Base-by-base conservation (phyloP, 2,113 vertebrate species). In the Dicaeum eximium region DNA sequence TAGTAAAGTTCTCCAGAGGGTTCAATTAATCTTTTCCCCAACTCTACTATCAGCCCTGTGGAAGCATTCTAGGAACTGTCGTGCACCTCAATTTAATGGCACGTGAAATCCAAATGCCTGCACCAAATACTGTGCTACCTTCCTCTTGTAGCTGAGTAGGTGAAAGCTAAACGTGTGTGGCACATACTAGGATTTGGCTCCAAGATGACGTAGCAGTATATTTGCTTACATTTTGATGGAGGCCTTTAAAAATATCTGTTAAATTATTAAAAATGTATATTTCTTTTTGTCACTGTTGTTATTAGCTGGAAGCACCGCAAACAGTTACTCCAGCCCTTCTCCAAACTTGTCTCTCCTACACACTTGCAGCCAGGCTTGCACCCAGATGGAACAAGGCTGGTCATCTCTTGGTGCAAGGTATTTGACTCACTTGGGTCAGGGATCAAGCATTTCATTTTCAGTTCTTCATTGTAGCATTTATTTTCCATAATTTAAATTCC, bases 351-450 rank as follows among this genome's bases (percentile, higher is more conserved):
- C 96, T 99, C 57, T 99, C 98, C 24, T 99, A 98, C 94, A 98
- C 99, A 10, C 90, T 99, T 58, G 96, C 81, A 31, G 96, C 97
- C 78, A 98, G 97, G 88, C 97, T 99, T 93, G 90, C 98, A 79
- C 99, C 99, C 62, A 80, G 93, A 33, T 99, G 99, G 99, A 99
- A 99, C 91, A 99, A 98, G 96, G 98, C 97, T 45, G 99, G 98
- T 38, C 98, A 98, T 93, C 98, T 98, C 83, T 96, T 99, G 73
- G 95, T 99, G 74, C 96, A 98, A 96, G 99, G 99, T 99, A 95
- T 96, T 53, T 94, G 25, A 71, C n/a, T 89, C 33, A 19, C 17
- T 27, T 88, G 54, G 13, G 13, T 79, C 38, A 48, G 33, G 21
- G 44, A 71, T 35, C 48, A 48, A 86, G 15, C 37, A 22, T 78